Base-by-base conservation (phyloP, 2,113 vertebrate species). In the Salvelinus sp. region DNA sequence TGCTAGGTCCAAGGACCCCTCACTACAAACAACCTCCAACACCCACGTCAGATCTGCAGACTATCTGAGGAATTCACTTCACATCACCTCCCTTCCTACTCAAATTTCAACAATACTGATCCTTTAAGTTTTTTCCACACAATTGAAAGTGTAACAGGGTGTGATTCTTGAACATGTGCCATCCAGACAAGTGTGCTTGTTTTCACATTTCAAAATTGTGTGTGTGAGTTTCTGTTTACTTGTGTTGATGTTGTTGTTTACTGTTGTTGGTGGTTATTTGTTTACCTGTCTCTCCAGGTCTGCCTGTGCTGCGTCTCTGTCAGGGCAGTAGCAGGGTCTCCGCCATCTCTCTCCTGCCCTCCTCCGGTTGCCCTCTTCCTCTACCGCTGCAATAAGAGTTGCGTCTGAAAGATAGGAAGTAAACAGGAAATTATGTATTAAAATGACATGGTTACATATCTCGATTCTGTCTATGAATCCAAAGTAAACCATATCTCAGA, bases 281-380 rank as follows among this genome's bases (percentile, higher is more conserved):
- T 44, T 92, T 85, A 99, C 98, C 98, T 97, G 89, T 91, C 89
- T 67, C 93, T 93, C 98, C 98, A 99, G 57, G 96, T 96, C 84
- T 94, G 92, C 81, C 97, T 93, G 79, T 96, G 95, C 77, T 93
- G 94, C 80, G 96, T 78, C 97, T 93, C 92, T 2, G 87, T 92
- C 84, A 98, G 93, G n/a, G 90, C 83, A 1, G 92, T 23, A 98
- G 91, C 76, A 98, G 83, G 75, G 92, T 94, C 33, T 90, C 89
- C 60, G 96, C 86, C 79, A 94, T 94, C 76, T 94, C 94, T 7
- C 86, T 92, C 78, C 92, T 94, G 88, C 94, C 91, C 88, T 88
- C 93, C 79, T 65, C 91, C 70, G 86, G 93, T 83, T 80, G 82
- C 23, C 79, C 68, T 86, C 92, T 57, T 93, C 90, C 85, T 94